Evolutionary conservation across 2,888 invertebrate species (phyloP), one percentile per base, ranked within the genome.

Genomic region (Microplitis deprimator): DNA sequence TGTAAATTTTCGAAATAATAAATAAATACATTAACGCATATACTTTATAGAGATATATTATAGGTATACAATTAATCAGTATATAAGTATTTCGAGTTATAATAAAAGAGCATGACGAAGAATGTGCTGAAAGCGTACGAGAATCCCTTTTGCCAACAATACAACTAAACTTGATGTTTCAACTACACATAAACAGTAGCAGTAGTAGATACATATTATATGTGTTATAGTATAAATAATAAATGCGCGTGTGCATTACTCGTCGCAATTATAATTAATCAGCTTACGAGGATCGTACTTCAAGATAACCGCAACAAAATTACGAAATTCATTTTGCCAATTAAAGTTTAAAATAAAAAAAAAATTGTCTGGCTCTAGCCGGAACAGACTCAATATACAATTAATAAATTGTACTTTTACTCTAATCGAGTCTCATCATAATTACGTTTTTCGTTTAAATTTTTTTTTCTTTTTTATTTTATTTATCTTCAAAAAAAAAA

Each of bases 101-200:
- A 84, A 83, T 85, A 87, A 86, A 82, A 81, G 83, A 86, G 82
- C 88, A 87, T 88, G 86, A 88, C 86, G 87, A 87, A 84, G 84
- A 84, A 86, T 87, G 87, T 86, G 86, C 85, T 87, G 88, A 88
- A 88, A 88, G 87, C 88, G 88, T 87, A 86, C 73, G 84, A 85
- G 80, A 81, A 82, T 82, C 82, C 84, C 78, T 79, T 61, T 65
- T 17, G 64, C 64, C 6, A 50, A 75, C 50, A 59, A 60, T 20
- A 7, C 61, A 7, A 61, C 60, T 38, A 13, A 13, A 39, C 65
- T 17, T 17, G 40, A 13, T n/a, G 64, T 17, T 59, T 17, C n/a
- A 16, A 62, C 7, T 50, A 41, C 70, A 73, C 64, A 61, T 70
- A 59, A 61, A 68, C 69, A 61, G 71, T 60, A 75, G 40, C 68